Evolutionary conservation across 2,888 invertebrate genomes (phyloP).

Genomic region (Spilosoma lubricipeda): DNA sequence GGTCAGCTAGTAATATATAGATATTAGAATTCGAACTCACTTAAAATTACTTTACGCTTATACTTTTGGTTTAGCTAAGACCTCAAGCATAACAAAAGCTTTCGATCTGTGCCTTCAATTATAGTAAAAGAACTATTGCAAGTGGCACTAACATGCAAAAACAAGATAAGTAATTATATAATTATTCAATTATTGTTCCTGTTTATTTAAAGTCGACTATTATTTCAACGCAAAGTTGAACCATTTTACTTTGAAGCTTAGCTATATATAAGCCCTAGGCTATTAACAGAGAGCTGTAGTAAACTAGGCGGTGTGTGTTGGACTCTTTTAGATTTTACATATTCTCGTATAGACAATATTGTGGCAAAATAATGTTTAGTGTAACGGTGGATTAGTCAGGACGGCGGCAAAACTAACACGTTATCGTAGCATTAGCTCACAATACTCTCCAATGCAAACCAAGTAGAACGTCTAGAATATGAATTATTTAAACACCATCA

Average conservation of each 20-base stretch:
- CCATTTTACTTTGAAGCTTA: slow-evolving; percentile 9
- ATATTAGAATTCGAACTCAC: too few relatives aligned
- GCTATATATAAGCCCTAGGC: slow-evolving; percentile 12
- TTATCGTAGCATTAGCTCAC: too few relatives aligned
- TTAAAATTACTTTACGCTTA: too few relatives aligned
- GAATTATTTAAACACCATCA: too few relatives aligned
- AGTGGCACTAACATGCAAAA: not conserved
- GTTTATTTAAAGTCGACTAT: not conserved
- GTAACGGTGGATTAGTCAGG: too few relatives aligned
- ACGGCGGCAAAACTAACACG: too few relatives aligned
- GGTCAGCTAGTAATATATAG: too few relatives aligned
- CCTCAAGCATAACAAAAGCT: not conserved
- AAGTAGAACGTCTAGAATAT: too few relatives aligned
- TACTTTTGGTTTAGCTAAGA: not conserved
- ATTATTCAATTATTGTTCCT: not conserved
- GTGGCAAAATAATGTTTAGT: not conserved
- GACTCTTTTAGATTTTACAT: not conserved
- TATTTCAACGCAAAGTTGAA: not conserved
- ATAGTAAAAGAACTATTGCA: not conserved
- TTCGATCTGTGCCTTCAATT: not conserved
- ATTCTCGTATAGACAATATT: not conserved
- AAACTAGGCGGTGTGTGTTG: slow-evolving; percentile 8
- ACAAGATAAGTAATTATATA: too few relatives aligned
- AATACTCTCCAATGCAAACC: too few relatives aligned
- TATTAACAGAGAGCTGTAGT: slow-evolving; percentile 21